These are phyloP conservation scores for Semicossyphus pulcher DNA, from an alignment of 2,113 vertebrate species.

Conservation along the genomic window DNA sequence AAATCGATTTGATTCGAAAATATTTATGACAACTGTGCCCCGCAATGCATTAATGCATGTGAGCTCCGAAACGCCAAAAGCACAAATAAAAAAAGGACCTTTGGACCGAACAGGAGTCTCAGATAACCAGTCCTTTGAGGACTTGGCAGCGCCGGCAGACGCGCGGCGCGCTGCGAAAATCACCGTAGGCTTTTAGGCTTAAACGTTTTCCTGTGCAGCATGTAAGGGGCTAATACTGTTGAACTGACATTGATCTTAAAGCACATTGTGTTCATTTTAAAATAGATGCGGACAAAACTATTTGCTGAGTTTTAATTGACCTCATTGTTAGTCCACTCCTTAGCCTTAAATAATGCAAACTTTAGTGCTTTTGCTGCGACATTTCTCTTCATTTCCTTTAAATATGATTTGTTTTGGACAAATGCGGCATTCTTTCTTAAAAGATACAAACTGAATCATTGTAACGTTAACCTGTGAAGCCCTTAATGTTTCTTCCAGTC, in stretches of 20 bases:
- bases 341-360: neutral
- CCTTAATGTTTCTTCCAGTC: neutral
- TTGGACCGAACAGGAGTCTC: slow-evolving; percentile 42
- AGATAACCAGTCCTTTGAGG: slow-evolving; percentile 34
- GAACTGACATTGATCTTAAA: neutral
- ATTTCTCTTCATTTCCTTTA: neutral
- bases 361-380: neutral
- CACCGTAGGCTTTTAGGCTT: neutral
- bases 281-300: too few relatives aligned
- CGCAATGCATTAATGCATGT: neutral
- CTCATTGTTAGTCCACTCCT: too few relatives aligned
- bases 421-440: neutral
- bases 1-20: neutral
- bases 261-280: too few relatives aligned
- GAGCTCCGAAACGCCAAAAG: neutral
- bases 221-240: neutral
- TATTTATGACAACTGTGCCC: slow-evolving; percentile 32
- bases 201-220: neutral
- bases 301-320: too few relatives aligned
- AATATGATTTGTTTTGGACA: neutral
- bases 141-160: slow-evolving; percentile 40
- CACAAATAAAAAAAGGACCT: slow-evolving; percentile 26
- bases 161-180: slow-evolving; percentile 37
- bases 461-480: neutral
- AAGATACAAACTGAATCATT: neutral